These are phyloP conservation scores for Geophilus truncorum DNA, from an alignment of 2,888 invertebrate genomes.

Conservation along the genomic window DNA sequence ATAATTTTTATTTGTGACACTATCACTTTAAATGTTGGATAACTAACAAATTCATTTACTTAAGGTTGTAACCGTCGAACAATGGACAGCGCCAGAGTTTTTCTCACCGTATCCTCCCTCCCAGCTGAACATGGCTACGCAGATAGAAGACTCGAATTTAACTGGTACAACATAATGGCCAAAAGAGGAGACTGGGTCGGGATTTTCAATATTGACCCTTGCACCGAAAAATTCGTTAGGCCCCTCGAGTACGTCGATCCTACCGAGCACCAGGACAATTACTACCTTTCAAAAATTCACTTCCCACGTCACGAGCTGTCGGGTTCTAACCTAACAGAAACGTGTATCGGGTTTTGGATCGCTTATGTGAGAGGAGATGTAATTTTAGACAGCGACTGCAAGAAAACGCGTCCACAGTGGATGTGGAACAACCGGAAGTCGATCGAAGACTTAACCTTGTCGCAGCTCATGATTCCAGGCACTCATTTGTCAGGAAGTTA, in stretches of 20 bases:
- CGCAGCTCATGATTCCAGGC: constrained; percentile 31
- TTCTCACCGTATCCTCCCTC: constrained; percentile 18
- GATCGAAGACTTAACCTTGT: not conserved
- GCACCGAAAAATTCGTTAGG: not conserved
- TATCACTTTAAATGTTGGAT: too few relatives aligned
- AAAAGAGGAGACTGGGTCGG: constrained; percentile 45
- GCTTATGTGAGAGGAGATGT: constrained; percentile 38
- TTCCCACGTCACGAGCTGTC: not conserved
- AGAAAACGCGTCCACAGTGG: constrained; percentile 37
- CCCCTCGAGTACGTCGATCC: constrained; percentile 25
- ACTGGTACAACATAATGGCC: constrained; percentile 36
- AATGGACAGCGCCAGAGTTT: not conserved
- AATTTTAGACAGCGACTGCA: constrained; percentile 35
- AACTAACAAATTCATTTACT: too few relatives aligned
- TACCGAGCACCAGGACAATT: not conserved
- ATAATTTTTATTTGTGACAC: not conserved
- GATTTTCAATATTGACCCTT: constrained; percentile 37
- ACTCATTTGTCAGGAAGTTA: constrained; percentile 40
- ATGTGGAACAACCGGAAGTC: constrained; percentile 38
- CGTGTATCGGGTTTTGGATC: constrained; percentile 40
- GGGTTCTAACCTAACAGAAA: not conserved
- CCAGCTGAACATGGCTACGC: not conserved
- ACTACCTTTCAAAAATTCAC: not conserved
- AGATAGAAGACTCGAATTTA: constrained; percentile 38
- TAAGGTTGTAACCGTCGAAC: not conserved